A percentile compares a stretch with the other conserved stretches of the same genome.
phyloP scores from a whole-genome alignment of 23 tunicate genomes.

The Clavelina lepadiformis region DNA sequence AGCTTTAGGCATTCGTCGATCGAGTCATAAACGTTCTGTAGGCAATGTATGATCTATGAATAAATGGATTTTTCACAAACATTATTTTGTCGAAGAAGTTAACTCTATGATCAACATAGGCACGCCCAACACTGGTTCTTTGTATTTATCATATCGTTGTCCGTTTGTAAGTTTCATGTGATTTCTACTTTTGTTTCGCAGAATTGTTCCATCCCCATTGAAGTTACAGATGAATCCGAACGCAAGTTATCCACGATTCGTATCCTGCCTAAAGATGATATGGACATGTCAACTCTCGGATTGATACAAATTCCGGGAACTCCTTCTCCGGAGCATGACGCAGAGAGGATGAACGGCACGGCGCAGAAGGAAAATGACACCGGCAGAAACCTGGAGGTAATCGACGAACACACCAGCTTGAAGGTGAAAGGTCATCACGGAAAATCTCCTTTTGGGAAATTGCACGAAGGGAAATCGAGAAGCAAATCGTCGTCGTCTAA shows the following conservation, averaged over 20 bases:
- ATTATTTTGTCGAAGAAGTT: too few species aligned
- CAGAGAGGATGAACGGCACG: background rate
- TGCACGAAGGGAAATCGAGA: constrained; percentile 1
- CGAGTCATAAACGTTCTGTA: too few species aligned
- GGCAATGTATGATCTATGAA: too few species aligned
- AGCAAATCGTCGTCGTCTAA: constrained; percentile 18
- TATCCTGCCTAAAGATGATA: constrained; percentile 66
- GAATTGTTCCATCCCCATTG: too few species aligned
- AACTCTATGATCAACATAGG: too few species aligned
- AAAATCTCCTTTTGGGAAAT: too few species aligned
- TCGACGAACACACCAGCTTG: constrained; percentile 1
- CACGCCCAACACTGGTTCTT: too few species aligned
- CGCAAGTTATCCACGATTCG: constrained; percentile 14
- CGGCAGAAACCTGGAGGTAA: background rate
- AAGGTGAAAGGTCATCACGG: background rate
- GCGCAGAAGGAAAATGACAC: background rate
- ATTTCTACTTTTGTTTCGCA: too few species aligned
- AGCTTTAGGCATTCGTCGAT: too few species aligned
- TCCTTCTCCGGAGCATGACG: constrained; percentile 14
- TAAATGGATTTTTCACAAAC: too few species aligned
- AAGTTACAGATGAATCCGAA: constrained; percentile 3
- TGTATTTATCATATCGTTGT: too few species aligned
- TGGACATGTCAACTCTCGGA: constrained; percentile 53
- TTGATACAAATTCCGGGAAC: constrained; percentile 68
- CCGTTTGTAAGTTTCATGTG: too few species aligned